These are phyloP conservation scores for Babyrousa celebensis DNA, from an alignment of 2,797 vertebrate genomes.

Conservation along the genomic window DNA sequence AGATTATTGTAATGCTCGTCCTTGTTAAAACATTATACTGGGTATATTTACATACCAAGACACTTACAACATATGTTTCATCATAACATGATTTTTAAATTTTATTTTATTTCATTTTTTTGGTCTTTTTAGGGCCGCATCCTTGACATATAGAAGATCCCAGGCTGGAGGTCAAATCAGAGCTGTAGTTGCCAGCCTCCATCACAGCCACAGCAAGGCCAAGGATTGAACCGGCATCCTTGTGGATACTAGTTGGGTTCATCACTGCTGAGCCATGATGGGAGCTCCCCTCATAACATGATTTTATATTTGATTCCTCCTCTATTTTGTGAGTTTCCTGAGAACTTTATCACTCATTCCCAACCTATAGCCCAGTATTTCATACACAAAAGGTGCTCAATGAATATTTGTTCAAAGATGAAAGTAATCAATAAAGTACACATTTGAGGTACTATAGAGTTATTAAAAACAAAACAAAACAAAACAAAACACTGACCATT, in stretches of 20 bases:
- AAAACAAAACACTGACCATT: background rate
- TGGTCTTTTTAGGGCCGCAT: no score
- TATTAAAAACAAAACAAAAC: background rate
- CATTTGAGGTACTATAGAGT: conserved; percentile 9
- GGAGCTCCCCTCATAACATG: no score
- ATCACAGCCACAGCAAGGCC: no score
- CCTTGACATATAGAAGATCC: no score
- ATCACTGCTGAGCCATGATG: no score
- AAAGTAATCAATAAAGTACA: conserved; percentile 1
- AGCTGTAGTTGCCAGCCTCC: no score
- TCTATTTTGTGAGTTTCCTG: background rate
- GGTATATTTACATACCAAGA: background rate
- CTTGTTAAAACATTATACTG: background rate
- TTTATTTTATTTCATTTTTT: no score
- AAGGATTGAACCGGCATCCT: no score
- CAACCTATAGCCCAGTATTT: background rate
- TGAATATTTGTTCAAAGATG: background rate
- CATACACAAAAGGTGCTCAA: background rate
- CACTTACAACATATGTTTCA: background rate
- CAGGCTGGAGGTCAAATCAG: no score
- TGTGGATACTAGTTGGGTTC: no score
- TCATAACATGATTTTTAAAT: background rate
- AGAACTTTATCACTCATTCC: background rate
- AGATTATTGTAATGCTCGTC: background rate
- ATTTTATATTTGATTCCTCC: background rate